Conservation (phyloP, 2,113 vertebrate species). For the Salminus brasiliensis region DNA sequence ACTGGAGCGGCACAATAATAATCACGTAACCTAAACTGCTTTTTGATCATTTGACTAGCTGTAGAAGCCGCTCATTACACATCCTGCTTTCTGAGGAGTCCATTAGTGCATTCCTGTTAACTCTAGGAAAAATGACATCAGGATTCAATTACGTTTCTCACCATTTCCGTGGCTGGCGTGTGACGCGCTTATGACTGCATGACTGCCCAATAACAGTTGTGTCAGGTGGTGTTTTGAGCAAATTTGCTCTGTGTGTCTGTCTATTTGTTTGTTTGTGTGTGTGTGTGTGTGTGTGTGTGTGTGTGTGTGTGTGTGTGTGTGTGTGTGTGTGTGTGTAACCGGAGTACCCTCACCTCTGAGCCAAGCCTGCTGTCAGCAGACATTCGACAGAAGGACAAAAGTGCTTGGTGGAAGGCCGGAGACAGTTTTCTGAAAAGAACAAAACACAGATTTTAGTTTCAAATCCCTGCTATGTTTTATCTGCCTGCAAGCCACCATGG, state of each 20-base stretch:
- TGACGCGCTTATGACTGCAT: background rate
- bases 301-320: conserved; percentile 30
- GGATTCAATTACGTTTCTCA: background rate
- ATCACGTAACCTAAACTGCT: background rate
- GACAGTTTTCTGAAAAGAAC: conserved; percentile 86
- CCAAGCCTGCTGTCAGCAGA: conserved; percentile 96
- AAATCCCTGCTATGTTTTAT: background rate
- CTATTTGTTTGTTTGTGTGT: conserved; percentile 28
- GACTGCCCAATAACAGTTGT: conserved; percentile 8
- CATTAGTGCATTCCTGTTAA: conserved; percentile 13
- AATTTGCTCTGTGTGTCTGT: background rate
- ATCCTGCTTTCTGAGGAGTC: background rate
- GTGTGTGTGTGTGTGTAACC: conserved; percentile 26
- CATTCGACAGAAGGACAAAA: conserved; percentile 98
- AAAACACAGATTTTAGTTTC: conserved; percentile 38
- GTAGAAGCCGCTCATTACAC: background rate
- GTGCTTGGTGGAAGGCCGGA: conserved; percentile 94
- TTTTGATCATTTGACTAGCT: background rate
- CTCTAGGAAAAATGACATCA: background rate
- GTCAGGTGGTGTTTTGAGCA: background rate
- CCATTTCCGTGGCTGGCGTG: background rate
- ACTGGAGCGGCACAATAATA: background rate
- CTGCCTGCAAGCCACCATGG: background rate
- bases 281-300: conserved; percentile 32
- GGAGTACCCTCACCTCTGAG: conserved; percentile 84